Base-by-base conservation (phyloP, 1,140 invertebrate genomes). In the Pararge aegeria region DNA sequence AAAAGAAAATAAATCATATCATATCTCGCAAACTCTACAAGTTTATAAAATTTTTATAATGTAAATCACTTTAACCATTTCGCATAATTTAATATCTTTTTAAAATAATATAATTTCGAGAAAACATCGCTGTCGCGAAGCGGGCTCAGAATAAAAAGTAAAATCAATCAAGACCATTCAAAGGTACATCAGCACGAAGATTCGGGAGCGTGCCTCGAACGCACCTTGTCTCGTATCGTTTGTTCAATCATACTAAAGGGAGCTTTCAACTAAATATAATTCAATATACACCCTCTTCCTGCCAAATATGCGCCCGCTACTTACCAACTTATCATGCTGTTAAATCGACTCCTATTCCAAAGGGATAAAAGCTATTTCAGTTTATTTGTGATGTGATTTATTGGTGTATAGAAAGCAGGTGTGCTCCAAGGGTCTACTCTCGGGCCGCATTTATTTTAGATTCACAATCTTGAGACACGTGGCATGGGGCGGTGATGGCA, bases 231-330 rank as follows among this genome's bases (percentile, higher is more conserved):
- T 61, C 70, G 55, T 84, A 85, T 87, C 82, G 76, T 80, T 79
- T 82, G 69, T 82, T 80, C 70, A 73, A 84, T 84, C 81, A 82
- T 72, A 70, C 77, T 69, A 68, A 68, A 78, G 73, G 79, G 78
- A 79, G 76, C 76, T 76, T 81, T 69, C 70, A 70, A 83, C 82
- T 85, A 84, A 87, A 87, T 85, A 85, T 85, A 87, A 80, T 82
- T 85, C 81, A 76, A 84, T 83, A 82, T 70, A 85, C 82, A 83
- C 82, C 84, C 84, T 87, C 84, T 86, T 87, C 84, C 84, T 84
- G 81, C 73, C 82, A 80, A 87, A 87, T 80, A 85, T 78, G 73
- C 69, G 64, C 64, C 24, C 61, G 55, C 60, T 37, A 70, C 75
- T 67, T 73, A 79, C 78, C 69, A 72, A 19, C n/a, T 52, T 29